These are phyloP conservation scores for Callosobruchus maculatus DNA, from an alignment of 2,888 invertebrate species.

Conservation along the genomic window DNA sequence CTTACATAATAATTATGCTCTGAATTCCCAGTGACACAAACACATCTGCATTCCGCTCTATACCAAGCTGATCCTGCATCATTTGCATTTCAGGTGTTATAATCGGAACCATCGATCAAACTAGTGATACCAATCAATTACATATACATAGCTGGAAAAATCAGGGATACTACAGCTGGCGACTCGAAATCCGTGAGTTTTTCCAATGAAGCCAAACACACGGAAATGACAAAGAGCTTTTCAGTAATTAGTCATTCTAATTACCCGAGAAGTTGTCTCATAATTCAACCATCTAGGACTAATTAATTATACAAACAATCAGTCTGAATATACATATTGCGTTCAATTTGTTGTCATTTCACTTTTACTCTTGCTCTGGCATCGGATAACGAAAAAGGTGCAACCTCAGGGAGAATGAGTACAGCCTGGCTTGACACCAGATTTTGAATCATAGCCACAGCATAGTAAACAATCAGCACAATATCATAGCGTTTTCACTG, in stretches of 20 bases:
- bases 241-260: background rate
- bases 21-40: background rate
- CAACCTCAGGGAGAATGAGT: too few species aligned
- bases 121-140: background rate
- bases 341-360: background rate
- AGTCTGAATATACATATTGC: background rate
- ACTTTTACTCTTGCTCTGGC: background rate
- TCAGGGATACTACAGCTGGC: background rate
- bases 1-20: background rate
- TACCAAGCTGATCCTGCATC: background rate
- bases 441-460: too few species aligned
- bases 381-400: background rate
- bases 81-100: background rate
- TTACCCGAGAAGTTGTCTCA: background rate
- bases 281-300: background rate
- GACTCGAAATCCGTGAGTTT: background rate
- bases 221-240: background rate
- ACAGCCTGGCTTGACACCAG: too few species aligned
- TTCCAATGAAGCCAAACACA: background rate
- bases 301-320: background rate
- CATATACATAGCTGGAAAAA: background rate
- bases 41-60: background rate
- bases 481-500: too few species aligned
- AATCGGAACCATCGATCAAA: background rate
- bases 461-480: too few species aligned